Conservation (phyloP, 2,888 invertebrate genomes). For the Synergus gifuensis region DNA sequence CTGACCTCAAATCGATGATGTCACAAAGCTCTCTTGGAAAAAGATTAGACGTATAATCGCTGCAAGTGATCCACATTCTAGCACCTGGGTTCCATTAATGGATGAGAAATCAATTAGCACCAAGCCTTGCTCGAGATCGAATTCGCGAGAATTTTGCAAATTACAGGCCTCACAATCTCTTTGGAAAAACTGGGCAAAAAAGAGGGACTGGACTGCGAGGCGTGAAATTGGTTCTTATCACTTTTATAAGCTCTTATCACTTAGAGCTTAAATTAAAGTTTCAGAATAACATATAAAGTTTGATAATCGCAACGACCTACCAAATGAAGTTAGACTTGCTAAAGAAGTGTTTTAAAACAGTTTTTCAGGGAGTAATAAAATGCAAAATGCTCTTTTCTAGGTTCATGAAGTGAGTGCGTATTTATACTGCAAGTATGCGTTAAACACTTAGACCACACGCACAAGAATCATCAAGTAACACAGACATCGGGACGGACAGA, state of each 20-base stretch:
- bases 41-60: constrained; percentile 53
- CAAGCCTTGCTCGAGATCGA: constrained; percentile 23
- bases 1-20: constrained; percentile 69
- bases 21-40: constrained; percentile 57
- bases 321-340: constrained; percentile 1
- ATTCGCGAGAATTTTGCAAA: constrained; percentile 13
- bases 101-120: constrained; percentile 41
- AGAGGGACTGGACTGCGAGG: too few relatives aligned
- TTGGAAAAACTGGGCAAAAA: too few relatives aligned
- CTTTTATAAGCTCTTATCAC: too few relatives aligned
- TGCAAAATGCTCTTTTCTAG: constrained; percentile 12
- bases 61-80: constrained; percentile 48
- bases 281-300: too few relatives aligned
- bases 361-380: not conserved
- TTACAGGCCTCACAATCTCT: not conserved
- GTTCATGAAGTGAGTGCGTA: not conserved
- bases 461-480: constrained; percentile 51
- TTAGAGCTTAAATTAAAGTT: too few relatives aligned
- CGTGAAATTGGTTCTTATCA: too few relatives aligned
- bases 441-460: constrained; percentile 43
- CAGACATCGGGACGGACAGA: constrained; percentile 52
- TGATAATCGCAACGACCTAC: not conserved
- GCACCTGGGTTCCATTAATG: constrained; percentile 52
- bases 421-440: not conserved
- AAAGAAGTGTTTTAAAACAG: not conserved